Base-by-base conservation (phyloP, 2,888 invertebrate genomes). In the Stenodema calcarata region DNA sequence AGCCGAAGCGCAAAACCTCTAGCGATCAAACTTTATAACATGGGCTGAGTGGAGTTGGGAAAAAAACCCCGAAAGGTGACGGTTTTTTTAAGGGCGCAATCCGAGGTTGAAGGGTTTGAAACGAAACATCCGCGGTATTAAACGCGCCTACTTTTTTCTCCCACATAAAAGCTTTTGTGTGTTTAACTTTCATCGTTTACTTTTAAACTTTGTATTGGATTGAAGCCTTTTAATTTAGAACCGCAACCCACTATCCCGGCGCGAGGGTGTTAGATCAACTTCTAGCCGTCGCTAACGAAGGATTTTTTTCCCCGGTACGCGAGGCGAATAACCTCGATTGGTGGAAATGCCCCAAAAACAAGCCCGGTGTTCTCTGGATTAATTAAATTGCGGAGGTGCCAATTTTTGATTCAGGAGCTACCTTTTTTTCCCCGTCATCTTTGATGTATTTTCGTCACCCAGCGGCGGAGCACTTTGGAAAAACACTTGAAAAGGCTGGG, bases 131-230 rank as follows among this genome's bases (percentile, higher is more conserved):
- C 62, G 62, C 62, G 62, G 62, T 62, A 62, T 62, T 62, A 62
- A 62, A 62, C 62, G 62, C 18, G 62, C 62, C 62, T 62, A 62
- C 62, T 62, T 62, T 62, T 62, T 80, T 27, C 80, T 23, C 50
- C 47, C 30, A 47, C 80, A 80, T 80, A 54, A 80, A 80, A 80
- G 80, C 80, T 80, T 80, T 80, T 50, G 80, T 80, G 80, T 80
- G 80, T 80, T 80, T 23, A 80, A 47, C 54, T 80, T 80, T 80
- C 30, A 30, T 80, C 50, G 80, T 80, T 80, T 80, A 80, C 80
- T 80, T 54, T 27, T 12, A 80, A 62, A n/a, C 35, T 80, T 80
- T 18, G 16, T 80, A 80, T 80, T 80, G 80, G 80, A 30, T 80
- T 80, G 35, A 75, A 78, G 42, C 78, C 42, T 78, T 78, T 78